A percentile compares a stretch with the other conserved stretches of the same genome.
phyloP scores from a whole-genome alignment of 2,888 invertebrate species.

The Elysia crispata region DNA sequence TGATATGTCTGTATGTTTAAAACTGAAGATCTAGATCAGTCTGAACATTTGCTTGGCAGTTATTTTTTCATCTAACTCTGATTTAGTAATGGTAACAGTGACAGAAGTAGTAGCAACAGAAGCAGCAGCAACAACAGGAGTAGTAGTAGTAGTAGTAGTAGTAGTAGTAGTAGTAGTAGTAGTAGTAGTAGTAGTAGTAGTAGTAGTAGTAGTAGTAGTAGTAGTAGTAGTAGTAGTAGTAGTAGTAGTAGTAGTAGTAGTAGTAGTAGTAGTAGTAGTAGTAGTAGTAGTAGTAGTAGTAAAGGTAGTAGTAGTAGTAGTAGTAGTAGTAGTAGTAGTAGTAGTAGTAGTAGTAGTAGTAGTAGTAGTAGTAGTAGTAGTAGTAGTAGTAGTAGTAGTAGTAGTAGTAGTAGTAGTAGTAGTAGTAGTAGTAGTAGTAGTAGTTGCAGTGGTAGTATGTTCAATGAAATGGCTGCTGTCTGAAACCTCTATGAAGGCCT shows the following conservation, averaged over 20 bases:
- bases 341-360: conserved; percentile 9
- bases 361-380: conserved; percentile 4
- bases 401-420: conserved; percentile 4
- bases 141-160: conserved; percentile 9
- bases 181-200: conserved; percentile 9
- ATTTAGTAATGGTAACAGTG: too few relatives aligned
- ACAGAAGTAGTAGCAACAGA: too few relatives aligned
- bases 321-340: conserved; percentile 9
- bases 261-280: conserved; percentile 9
- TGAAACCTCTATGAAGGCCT: too few relatives aligned
- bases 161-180: conserved; percentile 9
- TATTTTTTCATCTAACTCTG: too few relatives aligned
- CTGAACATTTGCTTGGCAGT: too few relatives aligned
- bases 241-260: conserved; percentile 9
- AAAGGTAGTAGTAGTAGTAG: background rate
- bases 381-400: conserved; percentile 4
- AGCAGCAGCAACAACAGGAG: too few relatives aligned
- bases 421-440: conserved; percentile 4
- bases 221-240: conserved; percentile 4
- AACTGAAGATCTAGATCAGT: too few relatives aligned
- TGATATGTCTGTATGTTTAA: too few relatives aligned
- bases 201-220: conserved; percentile 9
- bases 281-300: conserved; percentile 9
- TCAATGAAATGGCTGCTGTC: too few relatives aligned
- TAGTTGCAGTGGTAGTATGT: background rate